Evolutionary conservation across 2,888 invertebrate genomes (phyloP).

Genomic region (Axea sp.): DNA sequence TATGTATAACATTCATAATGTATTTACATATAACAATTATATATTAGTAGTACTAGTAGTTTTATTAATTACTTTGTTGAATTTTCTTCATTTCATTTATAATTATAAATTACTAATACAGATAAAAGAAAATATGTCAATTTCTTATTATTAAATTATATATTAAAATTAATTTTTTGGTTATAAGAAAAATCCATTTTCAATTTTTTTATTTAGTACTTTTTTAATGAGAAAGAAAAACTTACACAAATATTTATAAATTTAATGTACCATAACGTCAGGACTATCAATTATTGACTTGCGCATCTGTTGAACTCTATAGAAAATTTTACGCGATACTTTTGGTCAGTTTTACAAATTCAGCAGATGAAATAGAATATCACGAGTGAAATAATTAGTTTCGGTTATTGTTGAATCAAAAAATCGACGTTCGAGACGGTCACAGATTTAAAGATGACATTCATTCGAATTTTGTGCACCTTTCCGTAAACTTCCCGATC

Average conservation of each 20-base stretch:
- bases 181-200: too few relatives aligned
- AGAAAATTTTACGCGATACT: conserved; percentile 24
- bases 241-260: conserved; percentile 31
- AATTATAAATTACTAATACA: too few relatives aligned
- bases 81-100: too few relatives aligned
- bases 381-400: conserved; percentile 72
- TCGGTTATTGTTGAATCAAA: conserved; percentile 70
- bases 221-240: too few relatives aligned
- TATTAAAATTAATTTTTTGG: too few relatives aligned
- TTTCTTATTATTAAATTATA: too few relatives aligned
- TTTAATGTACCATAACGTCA: conserved; percentile 39
- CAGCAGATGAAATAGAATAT: conserved; percentile 63
- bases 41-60: too few relatives aligned
- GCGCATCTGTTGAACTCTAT: conserved; percentile 26
- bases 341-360: conserved; percentile 15
- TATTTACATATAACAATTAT: too few relatives aligned
- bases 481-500: conserved; percentile 75
- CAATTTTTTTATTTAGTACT: too few relatives aligned
- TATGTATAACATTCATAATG: too few relatives aligned
- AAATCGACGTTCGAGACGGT: conserved; percentile 74
- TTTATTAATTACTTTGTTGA: too few relatives aligned
- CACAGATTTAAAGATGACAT: conserved; percentile 75
- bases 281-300: conserved; percentile 31
- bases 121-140: too few relatives aligned
- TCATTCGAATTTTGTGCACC: conserved; percentile 77